Evolutionary conservation across 2,888 invertebrate species (phyloP), one percentile per base, ranked within the genome.

Genomic region (Lycophotia porphyrea): DNA sequence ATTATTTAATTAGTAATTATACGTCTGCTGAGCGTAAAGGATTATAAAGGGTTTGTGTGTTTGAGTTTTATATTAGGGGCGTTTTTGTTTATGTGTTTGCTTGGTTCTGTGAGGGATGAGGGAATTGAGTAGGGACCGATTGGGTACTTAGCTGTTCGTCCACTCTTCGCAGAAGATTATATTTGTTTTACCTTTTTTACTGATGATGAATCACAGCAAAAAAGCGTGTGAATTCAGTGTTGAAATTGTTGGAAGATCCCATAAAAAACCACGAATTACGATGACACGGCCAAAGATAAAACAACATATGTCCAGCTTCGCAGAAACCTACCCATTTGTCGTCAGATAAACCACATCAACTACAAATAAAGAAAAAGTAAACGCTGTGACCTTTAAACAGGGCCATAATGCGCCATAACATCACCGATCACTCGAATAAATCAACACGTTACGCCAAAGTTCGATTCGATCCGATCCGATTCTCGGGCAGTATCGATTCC

Each of bases 1-100:
- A 89, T 89, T 88, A 89, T 89, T 88, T 88, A 89, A 88, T 89
- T 87, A 89, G 82, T 85, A 89, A 89, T 89, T 89, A 88, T 82
- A 73, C 83, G 68, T 80, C 76, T 75, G 81, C 74, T 80, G 83
- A 83, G 78, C 76, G 76, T 79, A 76, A 85, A 75, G 85, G 87
- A 80, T 86, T 86, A 77, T 78, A 76, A 72, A 84, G 84, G 84
- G 84, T 79, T 71, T 82, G 69, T 58, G 69, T 83, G 80, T 87
- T 85, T 86, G 76, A 74, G 74, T 39, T 80, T 15, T n/a, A 67
- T 65, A 78, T 74, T 71, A 74, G 76, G 72, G 73, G 71, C 63
- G 49, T 64, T 78, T 73, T 75, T 74, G 75, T 84, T 71, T 73
- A 67, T 85, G 47, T 76, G 61, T 68, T 66, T 63, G 71, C 74